phyloP scores from a whole-genome alignment of 2,113 vertebrate genomes.

The Delphinus delphis region DNA sequence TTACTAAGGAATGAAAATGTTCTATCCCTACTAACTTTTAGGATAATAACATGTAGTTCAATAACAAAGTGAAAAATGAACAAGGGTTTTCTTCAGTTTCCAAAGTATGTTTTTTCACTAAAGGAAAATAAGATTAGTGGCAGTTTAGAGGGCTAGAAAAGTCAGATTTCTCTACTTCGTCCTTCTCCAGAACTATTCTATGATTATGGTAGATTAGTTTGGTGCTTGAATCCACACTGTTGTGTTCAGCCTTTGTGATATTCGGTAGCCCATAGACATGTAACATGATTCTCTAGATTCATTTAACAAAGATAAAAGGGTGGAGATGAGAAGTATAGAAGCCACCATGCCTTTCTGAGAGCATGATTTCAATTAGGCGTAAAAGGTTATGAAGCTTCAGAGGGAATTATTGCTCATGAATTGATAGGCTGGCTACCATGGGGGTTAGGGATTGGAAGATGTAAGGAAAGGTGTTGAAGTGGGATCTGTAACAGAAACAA shows the following conservation, averaged over 20 bases:
- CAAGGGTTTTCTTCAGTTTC: background rate
- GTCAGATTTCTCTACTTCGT: background rate
- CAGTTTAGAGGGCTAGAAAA: background rate
- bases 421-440: background rate
- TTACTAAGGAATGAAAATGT: background rate
- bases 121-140: background rate
- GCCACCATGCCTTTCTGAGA: background rate
- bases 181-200: background rate
- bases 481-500: background rate
- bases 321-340: background rate
- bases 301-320: conserved; percentile 2
- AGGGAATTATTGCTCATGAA: background rate
- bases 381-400: background rate
- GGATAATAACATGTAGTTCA: background rate
- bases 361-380: background rate
- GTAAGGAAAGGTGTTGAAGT: background rate
- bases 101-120: background rate
- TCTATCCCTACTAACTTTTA: background rate
- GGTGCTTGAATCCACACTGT: background rate
- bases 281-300: background rate
- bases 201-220: background rate
- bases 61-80: background rate
- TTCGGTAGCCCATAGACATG: background rate
- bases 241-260: background rate
- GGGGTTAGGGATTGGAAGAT: background rate